These are phyloP conservation scores for Reticulitermes speratus DNA, from an alignment of 1,140 invertebrate species.

Conservation along the genomic window DNA sequence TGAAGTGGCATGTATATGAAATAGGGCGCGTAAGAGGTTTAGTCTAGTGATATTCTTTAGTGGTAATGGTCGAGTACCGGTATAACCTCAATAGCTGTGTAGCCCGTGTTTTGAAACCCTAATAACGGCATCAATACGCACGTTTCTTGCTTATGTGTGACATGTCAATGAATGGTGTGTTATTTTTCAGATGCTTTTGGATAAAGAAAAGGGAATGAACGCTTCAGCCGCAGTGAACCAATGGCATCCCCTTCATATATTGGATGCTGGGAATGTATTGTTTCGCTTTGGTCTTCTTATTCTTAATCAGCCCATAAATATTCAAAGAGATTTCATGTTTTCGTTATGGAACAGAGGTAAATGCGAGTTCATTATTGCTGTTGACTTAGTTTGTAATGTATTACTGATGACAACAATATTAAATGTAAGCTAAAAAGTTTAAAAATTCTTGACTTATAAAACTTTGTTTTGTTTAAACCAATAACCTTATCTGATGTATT, in stretches of 20 bases:
- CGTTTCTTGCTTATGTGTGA: background rate
- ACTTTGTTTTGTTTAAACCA: too few relatives aligned
- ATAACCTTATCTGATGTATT: too few relatives aligned
- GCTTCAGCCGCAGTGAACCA: background rate
- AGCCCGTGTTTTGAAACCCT: background rate
- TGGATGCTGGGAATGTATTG: background rate
- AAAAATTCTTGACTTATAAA: too few relatives aligned
- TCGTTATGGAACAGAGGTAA: slow-evolving; percentile 22
- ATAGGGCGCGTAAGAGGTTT: background rate
- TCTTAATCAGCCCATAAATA: slow-evolving; percentile 20
- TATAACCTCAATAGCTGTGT: background rate
- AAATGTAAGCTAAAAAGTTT: too few relatives aligned
- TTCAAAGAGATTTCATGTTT: background rate
- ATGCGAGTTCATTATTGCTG: background rate
- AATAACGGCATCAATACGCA: background rate
- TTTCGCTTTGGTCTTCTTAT: background rate
- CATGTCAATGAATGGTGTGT: background rate
- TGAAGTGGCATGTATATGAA: background rate
- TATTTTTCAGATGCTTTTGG: background rate
- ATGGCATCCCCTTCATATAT: background rate
- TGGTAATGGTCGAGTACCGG: background rate
- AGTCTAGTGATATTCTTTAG: background rate
- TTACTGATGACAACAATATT: too few relatives aligned
- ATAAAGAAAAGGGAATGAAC: background rate
- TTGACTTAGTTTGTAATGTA: background rate